Conservation (phyloP, 35 echinoderm and acorn worm genomes). For the Heliocidaris tuberculata region DNA sequence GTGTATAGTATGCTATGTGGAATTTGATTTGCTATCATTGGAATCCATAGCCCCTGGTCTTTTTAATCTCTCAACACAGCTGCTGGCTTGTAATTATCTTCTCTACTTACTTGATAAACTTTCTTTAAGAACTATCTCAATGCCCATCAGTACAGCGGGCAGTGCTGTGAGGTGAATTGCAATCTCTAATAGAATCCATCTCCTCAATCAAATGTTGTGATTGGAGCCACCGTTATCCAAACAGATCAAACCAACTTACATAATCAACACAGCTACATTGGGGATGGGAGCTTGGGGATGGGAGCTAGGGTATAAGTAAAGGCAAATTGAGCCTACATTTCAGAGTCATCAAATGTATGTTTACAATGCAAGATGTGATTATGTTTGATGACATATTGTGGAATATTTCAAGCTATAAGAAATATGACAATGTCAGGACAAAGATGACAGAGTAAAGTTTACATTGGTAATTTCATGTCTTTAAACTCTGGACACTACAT, state of each 20-base stretch:
- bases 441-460: too few species aligned
- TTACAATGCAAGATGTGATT: background rate
- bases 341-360: background rate
- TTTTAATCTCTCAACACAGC: slow-evolving; percentile 1
- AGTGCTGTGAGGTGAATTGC: background rate
- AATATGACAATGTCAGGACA: too few species aligned
- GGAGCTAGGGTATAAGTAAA: too few species aligned
- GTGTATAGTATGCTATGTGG: background rate
- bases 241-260: background rate
- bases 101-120: background rate
- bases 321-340: background rate
- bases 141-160: background rate
- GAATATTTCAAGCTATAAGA: too few species aligned
- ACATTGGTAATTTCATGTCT: too few species aligned
- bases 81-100: slow-evolving; percentile 2
- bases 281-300: background rate
- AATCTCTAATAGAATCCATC: background rate
- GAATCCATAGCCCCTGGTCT: background rate
- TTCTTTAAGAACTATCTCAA: background rate
- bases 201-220: background rate
- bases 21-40: background rate
- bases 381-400: too few species aligned
- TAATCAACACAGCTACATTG: background rate
- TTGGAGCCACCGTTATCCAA: background rate
- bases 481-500: too few species aligned